Evolutionary conservation across 2,888 invertebrate species (phyloP), one percentile per base, ranked within the genome.

Genomic region (Sepiola atlantica): DNA sequence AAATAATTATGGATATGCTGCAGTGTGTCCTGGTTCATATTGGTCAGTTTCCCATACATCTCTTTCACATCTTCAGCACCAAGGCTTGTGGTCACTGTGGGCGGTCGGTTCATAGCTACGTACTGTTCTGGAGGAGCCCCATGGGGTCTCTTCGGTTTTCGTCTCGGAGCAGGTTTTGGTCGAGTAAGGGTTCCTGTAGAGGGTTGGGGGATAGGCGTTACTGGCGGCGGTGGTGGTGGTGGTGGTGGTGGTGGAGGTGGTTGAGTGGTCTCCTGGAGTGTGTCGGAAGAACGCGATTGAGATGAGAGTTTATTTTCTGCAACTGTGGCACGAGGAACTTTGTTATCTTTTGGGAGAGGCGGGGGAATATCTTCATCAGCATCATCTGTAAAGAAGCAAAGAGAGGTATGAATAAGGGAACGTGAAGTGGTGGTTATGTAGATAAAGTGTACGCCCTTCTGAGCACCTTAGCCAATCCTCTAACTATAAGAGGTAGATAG

Each of bases 91-190:
- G 96, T 95, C 21, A 92, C 92, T 0, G 96, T 95, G 94, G 96
- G 96, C 8, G 96, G 96, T 55, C 96, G 95, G 93, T 97, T 97
- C 96, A 97, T 97, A 6, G 96, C 96, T 54, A 97, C 96, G 94
- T 97, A 97, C 94, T 96, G 96, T 94, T 97, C 96, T 35, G 96
- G 96, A 1, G 95, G 95, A 20, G 95, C 95, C 61, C 96, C 96
- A 35, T 96, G 96, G 8, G 95, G 95, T 28, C 96, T 94, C 61
- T 95, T 95, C 8, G 96, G 96, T 45, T 96, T 95, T 90, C 95
- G 95, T 35, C 96, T 94, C 10, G 96, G 96, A 92, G 96, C 95
- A 16, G 96, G 96, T 90, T 96, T 95, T 16, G 96, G 96, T 95
- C 96, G 95, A 35, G 96, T 95, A 57, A 96, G 94, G 32, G 96